Percentiles rank a stretch among this genome's conserved stretches.
These are phyloP conservation scores for Oreohelix idahoensis DNA, from an alignment of 1,140 invertebrate genomes.

Conservation along the genomic window DNA sequence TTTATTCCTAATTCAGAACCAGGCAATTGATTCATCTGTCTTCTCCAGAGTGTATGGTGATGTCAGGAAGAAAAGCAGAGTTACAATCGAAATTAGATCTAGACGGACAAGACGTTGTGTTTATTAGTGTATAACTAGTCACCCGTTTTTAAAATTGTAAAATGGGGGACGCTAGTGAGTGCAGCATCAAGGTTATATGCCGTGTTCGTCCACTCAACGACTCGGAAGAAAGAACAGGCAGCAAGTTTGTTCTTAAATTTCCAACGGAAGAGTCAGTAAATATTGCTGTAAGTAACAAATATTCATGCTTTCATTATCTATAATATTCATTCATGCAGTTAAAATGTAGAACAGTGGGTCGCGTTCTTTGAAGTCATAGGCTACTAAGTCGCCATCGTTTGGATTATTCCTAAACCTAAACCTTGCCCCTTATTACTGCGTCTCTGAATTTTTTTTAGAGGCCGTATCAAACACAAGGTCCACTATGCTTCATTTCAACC, in stretches of 20 bases:
- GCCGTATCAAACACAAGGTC: too few relatives aligned
- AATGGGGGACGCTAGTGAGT: slow-evolving; percentile 81
- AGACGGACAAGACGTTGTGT: neutral
- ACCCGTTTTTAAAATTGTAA: neutral
- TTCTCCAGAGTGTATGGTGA: too few relatives aligned
- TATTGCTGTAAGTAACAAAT: slow-evolving; percentile 90
- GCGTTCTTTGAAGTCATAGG: too few relatives aligned
- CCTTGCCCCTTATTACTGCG: too few relatives aligned
- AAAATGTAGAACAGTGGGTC: too few relatives aligned
- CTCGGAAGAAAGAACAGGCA: slow-evolving; percentile 97
- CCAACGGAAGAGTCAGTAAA: slow-evolving; percentile 95
- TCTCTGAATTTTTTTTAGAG: too few relatives aligned
- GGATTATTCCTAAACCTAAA: too few relatives aligned
- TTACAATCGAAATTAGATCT: neutral
- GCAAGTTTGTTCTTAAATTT: slow-evolving; percentile 98
- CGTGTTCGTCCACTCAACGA: slow-evolving; percentile 98
- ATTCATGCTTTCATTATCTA: too few relatives aligned
- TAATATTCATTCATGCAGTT: too few relatives aligned
- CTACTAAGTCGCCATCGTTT: too few relatives aligned
- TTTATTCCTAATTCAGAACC: neutral
- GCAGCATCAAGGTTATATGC: slow-evolving; percentile 98
- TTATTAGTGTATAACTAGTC: neutral
- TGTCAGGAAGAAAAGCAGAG: too few relatives aligned
- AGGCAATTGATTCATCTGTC: neutral
- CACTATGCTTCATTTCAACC: too few relatives aligned